A percentile compares a stretch with the other conserved stretches of the same genome.
Conservation (phyloP, 2,113 vertebrate species). For the Forbesichthys papilliferus region DNA sequence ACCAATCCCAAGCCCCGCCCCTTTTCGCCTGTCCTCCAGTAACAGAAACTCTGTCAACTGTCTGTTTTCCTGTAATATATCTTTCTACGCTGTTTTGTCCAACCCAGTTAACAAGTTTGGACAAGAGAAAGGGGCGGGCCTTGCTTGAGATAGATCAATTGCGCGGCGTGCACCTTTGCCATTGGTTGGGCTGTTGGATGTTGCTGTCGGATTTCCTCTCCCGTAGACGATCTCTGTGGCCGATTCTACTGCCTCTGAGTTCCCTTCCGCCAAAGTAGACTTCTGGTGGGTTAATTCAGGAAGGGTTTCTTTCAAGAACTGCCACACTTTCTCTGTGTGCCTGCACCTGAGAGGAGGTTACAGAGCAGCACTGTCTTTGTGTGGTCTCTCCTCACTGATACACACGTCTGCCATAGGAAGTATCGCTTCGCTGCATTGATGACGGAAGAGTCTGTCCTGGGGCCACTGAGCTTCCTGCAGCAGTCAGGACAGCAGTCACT, state of each 20-base stretch:
- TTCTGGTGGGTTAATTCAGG: conserved; percentile 79
- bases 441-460: too few species aligned
- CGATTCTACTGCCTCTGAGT: conserved; percentile 34
- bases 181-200: conserved; percentile 57
- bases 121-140: too few species aligned
- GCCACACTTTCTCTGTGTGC: conserved; percentile 79
- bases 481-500: too few species aligned
- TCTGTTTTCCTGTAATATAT: too few species aligned
- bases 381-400: not conserved
- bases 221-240: conserved; percentile 57
- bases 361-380: conserved; percentile 3
- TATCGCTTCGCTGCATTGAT: not conserved
- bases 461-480: too few species aligned
- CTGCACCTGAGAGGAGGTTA: conserved; percentile 65
- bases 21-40: too few species aligned
- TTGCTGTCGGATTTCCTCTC: conserved; percentile 32
- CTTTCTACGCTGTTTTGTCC: too few species aligned
- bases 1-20: too few species aligned
- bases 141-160: too few species aligned
- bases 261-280: conserved; percentile 53
- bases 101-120: too few species aligned
- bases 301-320: conserved; percentile 79
- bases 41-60: too few species aligned
- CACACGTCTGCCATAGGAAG: not conserved
- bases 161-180: conserved; percentile 69